Evolutionary conservation across 1,140 invertebrate species (phyloP).

Genomic region (Ericerus pela): DNA sequence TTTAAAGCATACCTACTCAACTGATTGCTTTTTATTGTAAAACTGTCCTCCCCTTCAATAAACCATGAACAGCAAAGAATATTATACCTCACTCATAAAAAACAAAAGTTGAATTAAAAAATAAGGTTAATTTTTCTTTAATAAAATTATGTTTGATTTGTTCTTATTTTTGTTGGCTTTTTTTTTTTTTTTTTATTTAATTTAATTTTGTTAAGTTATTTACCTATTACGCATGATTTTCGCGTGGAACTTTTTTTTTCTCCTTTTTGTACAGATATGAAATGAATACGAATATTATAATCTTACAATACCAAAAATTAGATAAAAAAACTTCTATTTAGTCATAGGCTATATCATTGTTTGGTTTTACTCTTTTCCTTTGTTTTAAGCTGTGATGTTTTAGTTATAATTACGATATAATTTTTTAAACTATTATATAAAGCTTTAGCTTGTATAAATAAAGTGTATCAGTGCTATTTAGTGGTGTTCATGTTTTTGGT

Average conservation of each 20-base stretch:
- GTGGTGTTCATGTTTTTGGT: too few species aligned
- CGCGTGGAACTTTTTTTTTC: neutral
- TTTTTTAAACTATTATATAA: neutral
- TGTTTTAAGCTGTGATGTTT: constrained; percentile 11
- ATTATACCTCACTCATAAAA: too few species aligned
- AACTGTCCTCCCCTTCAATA: too few species aligned
- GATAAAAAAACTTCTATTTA: constrained; percentile 9
- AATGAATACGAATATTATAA: neutral
- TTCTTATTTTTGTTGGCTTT: neutral
- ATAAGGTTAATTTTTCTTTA: neutral
- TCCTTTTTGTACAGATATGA: neutral
- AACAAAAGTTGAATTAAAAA: too few species aligned
- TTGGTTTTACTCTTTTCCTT: neutral
- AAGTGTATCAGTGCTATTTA: constrained; percentile 10
- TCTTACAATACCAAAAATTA: constrained; percentile 5
- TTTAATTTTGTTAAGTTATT: neutral
- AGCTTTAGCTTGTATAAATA: constrained; percentile 7
- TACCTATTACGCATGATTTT: neutral
- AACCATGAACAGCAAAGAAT: too few species aligned
- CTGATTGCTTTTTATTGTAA: too few species aligned
- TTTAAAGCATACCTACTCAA: too few species aligned
- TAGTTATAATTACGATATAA: neutral
- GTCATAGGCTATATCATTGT: constrained; percentile 1
- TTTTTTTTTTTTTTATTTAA: neutral
- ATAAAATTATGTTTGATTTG: neutral